Evolutionary conservation across 2,888 invertebrate genomes (phyloP).

Genomic region (Lordiphosa fenestrarum): DNA sequence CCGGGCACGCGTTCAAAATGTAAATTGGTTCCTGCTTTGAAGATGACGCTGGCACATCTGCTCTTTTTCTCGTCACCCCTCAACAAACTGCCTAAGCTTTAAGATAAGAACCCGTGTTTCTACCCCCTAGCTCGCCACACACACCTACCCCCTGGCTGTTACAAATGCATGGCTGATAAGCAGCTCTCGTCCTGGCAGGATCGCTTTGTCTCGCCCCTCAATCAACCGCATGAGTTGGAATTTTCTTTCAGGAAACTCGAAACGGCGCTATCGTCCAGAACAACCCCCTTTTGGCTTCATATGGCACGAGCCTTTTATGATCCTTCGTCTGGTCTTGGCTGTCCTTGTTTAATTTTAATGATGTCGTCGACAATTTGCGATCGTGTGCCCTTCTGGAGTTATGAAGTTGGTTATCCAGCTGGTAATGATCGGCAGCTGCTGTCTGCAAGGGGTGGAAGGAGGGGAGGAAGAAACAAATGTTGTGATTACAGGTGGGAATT

Average conservation of each 20-base stretch:
- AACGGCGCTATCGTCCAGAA: slow-evolving; percentile 8
- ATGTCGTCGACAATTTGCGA: slow-evolving; percentile 32
- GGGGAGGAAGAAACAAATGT: slow-evolving; percentile 15
- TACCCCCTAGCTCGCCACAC: slow-evolving; percentile 47
- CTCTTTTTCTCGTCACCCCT: slow-evolving; percentile 60
- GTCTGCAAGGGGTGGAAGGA: slow-evolving; percentile 13
- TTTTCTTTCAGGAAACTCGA: slow-evolving; percentile 41
- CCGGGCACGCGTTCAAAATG: slow-evolving; percentile 58
- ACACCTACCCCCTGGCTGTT: slow-evolving; percentile 26
- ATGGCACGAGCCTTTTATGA: slow-evolving; percentile 54
- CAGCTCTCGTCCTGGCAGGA: slow-evolving; percentile 48
- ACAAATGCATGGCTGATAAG: slow-evolving; percentile 60
- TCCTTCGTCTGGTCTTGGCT: slow-evolving; percentile 18
- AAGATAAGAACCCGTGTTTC: slow-evolving; percentile 57
- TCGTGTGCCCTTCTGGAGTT: slow-evolving; percentile 42
- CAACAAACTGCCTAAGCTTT: slow-evolving; percentile 43
- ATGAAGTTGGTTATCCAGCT: slow-evolving; percentile 14
- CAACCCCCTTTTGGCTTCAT: slow-evolving; percentile 47
- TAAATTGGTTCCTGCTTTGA: slow-evolving; percentile 43
- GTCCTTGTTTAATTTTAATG: slow-evolving; percentile 23
- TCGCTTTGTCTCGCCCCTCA: slow-evolving; percentile 54
- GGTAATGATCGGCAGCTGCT: slow-evolving; percentile 49
- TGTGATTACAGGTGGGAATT: slow-evolving; percentile 28
- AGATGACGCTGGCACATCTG: slow-evolving; percentile 56
- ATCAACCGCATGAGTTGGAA: slow-evolving; percentile 50